These are phyloP conservation scores for Nyctibius grandis DNA, from an alignment of 2,797 vertebrate species.

Conservation along the genomic window DNA sequence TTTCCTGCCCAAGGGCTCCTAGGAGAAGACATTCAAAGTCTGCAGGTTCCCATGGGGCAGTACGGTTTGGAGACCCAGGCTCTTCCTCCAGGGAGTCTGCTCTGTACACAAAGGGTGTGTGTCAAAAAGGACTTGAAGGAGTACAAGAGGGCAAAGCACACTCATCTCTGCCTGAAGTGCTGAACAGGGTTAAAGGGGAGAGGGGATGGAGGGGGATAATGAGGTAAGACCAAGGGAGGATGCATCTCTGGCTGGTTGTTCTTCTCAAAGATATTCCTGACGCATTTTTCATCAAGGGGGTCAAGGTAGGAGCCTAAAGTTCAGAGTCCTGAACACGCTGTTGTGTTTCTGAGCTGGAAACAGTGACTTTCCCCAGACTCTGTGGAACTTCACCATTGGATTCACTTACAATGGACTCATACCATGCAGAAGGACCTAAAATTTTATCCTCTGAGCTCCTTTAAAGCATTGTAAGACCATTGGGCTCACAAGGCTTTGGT, in stretches of 20 bases:
- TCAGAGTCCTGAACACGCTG: not conserved
- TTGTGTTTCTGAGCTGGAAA: not conserved
- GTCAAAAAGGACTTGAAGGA: not conserved
- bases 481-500: not conserved
- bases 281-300: not conserved
- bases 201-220: not conserved
- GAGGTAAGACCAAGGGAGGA: not conserved
- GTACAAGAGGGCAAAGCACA: not conserved
- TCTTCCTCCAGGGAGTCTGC: not conserved
- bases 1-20: not conserved
- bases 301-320: not conserved
- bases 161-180: not conserved
- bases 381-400: not conserved
- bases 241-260: not conserved
- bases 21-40: not conserved
- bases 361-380: not conserved
- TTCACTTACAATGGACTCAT: not conserved
- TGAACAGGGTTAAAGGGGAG: not conserved
- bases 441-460: not conserved
- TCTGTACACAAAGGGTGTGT: rapidly evolving
- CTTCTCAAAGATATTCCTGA: not conserved
- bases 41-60: rapidly evolving
- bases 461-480: not conserved
- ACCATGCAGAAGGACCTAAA: not conserved
- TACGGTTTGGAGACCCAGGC: not conserved